phyloP scores from a whole-genome alignment of 2,797 vertebrate genomes.

The Ceryle rudis region DNA sequence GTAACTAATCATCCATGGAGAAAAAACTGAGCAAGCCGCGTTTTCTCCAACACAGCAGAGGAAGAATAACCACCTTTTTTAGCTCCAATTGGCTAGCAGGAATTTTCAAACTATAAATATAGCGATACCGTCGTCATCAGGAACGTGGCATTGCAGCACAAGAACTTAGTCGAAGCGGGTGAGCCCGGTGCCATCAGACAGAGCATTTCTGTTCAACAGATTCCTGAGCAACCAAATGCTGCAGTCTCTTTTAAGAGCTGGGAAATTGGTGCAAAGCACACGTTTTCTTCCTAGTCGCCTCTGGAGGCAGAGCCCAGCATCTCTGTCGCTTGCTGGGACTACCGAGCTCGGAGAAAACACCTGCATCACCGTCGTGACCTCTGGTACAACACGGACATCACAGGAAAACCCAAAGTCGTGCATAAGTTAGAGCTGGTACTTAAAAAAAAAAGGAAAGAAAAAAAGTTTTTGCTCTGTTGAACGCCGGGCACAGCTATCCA shows the following conservation, averaged over 20 bases:
- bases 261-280: not conserved
- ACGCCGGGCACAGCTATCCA: fast-evolving
- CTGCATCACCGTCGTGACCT: not conserved
- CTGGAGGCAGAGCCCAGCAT: not conserved
- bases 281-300: not conserved
- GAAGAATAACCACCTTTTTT: not conserved
- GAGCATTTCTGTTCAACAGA: not conserved
- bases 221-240: not conserved
- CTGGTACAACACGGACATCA: not conserved
- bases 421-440: not conserved
- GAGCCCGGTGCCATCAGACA: not conserved
- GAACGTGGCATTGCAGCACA: not conserved
- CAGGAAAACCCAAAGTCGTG: not conserved
- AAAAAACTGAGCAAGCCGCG: not conserved
- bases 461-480: not conserved
- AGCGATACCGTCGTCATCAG: not conserved
- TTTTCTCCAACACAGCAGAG: not conserved
- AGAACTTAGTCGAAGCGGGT: not conserved
- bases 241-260: not conserved
- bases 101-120: not conserved
- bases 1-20: not conserved
- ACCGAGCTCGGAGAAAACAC: not conserved
- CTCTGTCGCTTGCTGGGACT: not conserved
- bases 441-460: not conserved
- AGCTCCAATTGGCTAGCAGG: not conserved